Conservation (phyloP, 2,113 vertebrate species). For the Actenoides lindsayi region DNA sequence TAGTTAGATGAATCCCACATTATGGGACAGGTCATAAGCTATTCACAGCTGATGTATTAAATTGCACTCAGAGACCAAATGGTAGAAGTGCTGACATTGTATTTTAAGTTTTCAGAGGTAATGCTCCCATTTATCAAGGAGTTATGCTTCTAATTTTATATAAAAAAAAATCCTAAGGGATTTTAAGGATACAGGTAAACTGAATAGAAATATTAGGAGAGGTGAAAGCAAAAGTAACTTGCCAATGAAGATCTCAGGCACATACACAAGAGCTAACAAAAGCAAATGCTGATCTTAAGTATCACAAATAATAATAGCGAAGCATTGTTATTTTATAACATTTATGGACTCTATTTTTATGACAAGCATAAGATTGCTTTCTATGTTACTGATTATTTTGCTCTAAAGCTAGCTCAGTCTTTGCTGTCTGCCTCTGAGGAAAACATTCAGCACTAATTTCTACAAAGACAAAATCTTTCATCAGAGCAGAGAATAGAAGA, state of each 20-base stretch:
- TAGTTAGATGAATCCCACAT: not conserved
- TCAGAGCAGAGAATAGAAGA: not conserved
- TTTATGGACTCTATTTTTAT: not conserved
- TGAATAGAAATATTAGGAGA: not conserved
- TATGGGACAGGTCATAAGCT: not conserved
- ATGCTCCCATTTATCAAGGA: not conserved
- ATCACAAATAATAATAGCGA: not conserved
- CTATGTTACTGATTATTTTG: not conserved
- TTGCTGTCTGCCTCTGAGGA: not conserved
- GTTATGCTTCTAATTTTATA: slow-evolving; percentile 11
- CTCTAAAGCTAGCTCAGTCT: not conserved
- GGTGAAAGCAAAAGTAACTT: not conserved
- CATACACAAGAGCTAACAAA: not conserved
- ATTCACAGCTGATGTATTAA: not conserved
- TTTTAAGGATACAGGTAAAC: not conserved
- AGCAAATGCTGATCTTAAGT: not conserved
- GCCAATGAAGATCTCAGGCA: not conserved
- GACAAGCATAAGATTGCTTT: not conserved
- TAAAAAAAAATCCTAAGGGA: not conserved
- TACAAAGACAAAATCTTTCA: not conserved
- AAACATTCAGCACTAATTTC: not conserved
- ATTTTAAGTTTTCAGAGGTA: not conserved
- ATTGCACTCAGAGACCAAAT: not conserved
- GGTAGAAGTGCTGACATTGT: not conserved
- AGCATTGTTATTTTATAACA: not conserved